Percentiles rank a stretch among this genome's conserved stretches.
These are phyloP conservation scores for Strigamia transsilvanica DNA, from an alignment of 2,888 invertebrate species.

Conservation along the genomic window DNA sequence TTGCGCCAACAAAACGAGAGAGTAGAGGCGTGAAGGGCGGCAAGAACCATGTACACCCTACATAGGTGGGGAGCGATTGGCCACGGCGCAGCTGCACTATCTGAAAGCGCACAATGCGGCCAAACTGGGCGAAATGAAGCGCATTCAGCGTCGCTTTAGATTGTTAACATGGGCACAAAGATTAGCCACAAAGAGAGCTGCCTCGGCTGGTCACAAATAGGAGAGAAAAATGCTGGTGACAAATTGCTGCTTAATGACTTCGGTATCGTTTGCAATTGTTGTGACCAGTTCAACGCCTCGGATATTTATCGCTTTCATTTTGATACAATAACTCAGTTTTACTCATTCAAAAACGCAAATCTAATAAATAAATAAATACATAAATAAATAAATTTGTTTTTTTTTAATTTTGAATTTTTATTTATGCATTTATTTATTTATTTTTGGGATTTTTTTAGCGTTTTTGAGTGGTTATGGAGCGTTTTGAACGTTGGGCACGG, in stretches of 20 bases:
- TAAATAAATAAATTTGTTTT: neutral
- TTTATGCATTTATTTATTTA: too few relatives aligned
- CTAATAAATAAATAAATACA: too few relatives aligned
- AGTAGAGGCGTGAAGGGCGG: conserved; percentile 31
- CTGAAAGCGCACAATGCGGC: conserved; percentile 24
- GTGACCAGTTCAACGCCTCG: neutral
- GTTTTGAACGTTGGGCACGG: neutral
- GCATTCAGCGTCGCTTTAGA: conserved; percentile 17
- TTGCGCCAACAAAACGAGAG: conserved; percentile 27
- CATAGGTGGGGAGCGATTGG: conserved; percentile 22
- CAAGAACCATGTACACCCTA: conserved; percentile 21
- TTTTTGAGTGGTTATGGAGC: neutral
- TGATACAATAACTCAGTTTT: too few relatives aligned
- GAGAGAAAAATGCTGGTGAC: conserved; percentile 22
- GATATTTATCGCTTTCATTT: neutral
- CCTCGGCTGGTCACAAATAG: conserved; percentile 21
- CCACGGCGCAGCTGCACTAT: conserved; percentile 38
- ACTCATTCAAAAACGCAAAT: too few relatives aligned
- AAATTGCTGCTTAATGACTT: conserved; percentile 31
- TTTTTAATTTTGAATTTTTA: too few relatives aligned
- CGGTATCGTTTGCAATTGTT: neutral
- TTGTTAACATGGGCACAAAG: conserved; percentile 38
- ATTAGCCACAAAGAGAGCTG: conserved; percentile 31
- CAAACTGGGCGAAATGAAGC: conserved; percentile 22
- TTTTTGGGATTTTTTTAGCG: too few relatives aligned